Evolutionary conservation across 2,113 vertebrate genomes (phyloP), one percentile per base, ranked within the genome.

Genomic region (Tor tambroides): DNA sequence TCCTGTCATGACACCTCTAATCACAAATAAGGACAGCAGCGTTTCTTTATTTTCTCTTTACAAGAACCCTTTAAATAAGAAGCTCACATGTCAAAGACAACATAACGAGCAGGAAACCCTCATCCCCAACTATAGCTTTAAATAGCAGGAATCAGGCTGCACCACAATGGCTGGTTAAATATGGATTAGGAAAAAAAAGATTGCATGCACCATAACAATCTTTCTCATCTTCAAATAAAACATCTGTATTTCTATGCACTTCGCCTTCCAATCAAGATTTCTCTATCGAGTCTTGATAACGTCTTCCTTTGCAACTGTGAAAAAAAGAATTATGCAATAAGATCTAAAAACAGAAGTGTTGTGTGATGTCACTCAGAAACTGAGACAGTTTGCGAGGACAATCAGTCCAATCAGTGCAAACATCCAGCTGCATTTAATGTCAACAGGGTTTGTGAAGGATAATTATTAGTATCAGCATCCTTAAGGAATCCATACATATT

Each of bases 11-110:
- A 74, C 2, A 1, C 71, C 4, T 74, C 21, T 6, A 5, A n/a
- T 28, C n/a, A 32, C 49, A 54, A 54, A 54, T 28, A 30, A 51
- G 17, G 17, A 54, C 49, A 19, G 30, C 43, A 78, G 17, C 4
- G 1, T 78, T 78, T 78, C 63, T 89, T 91, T 91, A 89, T 87
- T 89, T 84, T 86, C 74, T 90, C 75, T 90, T 88, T 90, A 90
- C 85, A 90, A 41, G 76, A 87, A 79, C 30, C 83, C 41, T 87
- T 84, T 86, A 89, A 87, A 89, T 90, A 91, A 69, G 75, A 91
- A 61, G 80, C 71, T 46, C n/a, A 89, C 82, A 74, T 54, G 19
- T 67, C 54, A 74, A 75, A 63, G 65, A 85, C 43, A 84, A 84
- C 59, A 69, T 71, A 85, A 89, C 32, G 72, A 61, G 49, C 41